phyloP scores from a whole-genome alignment of 2,797 vertebrate genomes.

The Hippoglossus hippoglossus region DNA sequence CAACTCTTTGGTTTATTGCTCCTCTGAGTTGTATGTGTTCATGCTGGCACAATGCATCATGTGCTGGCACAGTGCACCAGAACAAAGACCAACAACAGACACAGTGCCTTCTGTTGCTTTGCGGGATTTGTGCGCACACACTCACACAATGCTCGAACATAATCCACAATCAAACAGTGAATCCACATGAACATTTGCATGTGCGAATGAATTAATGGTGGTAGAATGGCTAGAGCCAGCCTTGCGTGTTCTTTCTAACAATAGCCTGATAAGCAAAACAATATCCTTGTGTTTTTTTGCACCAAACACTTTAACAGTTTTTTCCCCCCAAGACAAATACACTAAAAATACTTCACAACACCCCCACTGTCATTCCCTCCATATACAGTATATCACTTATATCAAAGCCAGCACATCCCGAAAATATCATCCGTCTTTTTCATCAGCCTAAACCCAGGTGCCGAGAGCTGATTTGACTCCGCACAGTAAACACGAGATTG shows the following conservation, averaged over 20 bases:
- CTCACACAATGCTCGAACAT: slow-evolving; percentile 11
- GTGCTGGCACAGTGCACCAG: slow-evolving; percentile 2
- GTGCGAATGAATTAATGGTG: not conserved
- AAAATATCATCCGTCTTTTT: slow-evolving; percentile 20
- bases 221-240: not conserved
- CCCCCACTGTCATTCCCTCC: not conserved
- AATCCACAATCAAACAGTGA: slow-evolving; percentile 20
- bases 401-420: not conserved
- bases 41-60: not conserved
- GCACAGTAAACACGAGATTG: slow-evolving; percentile 24
- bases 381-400: not conserved
- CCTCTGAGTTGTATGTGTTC: slow-evolving; percentile 22
- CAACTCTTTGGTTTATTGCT: slow-evolving; percentile 11
- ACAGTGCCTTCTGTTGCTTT: slow-evolving; percentile 38
- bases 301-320: not conserved
- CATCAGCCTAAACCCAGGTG: not conserved
- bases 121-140: slow-evolving; percentile 3
- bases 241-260: slow-evolving; percentile 4
- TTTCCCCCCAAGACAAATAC: not conserved
- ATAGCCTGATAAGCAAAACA: not conserved
- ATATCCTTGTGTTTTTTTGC: not conserved
- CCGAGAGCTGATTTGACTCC: not conserved
- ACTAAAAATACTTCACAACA: not conserved
- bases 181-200: not conserved
- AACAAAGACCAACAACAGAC: slow-evolving; percentile 36